Evolutionary conservation across 2,113 vertebrate genomes (phyloP).

Genomic region (Orycteropus afer): DNA sequence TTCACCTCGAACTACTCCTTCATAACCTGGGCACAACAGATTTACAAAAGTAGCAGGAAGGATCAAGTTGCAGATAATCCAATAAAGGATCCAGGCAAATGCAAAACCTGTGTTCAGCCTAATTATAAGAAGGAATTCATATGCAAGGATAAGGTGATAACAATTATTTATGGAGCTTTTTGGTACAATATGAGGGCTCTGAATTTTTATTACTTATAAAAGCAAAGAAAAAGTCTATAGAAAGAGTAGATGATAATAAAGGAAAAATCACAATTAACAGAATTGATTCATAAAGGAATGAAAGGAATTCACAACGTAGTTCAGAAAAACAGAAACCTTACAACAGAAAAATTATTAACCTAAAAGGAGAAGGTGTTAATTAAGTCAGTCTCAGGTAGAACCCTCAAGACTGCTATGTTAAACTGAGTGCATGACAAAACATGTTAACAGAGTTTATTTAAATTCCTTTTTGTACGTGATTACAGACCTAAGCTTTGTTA

Average conservation of each 20-base stretch:
- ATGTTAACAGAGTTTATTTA: too few relatives aligned
- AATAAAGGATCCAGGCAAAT: background rate
- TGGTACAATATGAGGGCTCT: background rate
- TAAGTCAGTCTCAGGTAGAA: background rate
- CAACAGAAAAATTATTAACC: background rate
- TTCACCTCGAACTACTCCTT: too few relatives aligned
- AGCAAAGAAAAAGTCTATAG: background rate
- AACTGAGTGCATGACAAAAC: rapidly evolving
- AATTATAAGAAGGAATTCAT: rapidly evolving
- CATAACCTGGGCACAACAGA: too few relatives aligned
- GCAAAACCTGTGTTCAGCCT: rapidly evolving
- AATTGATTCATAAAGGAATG: background rate
- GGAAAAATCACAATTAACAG: background rate
- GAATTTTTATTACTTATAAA: background rate
- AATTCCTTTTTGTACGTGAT: too few relatives aligned
- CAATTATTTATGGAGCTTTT: background rate
- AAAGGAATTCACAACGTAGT: background rate
- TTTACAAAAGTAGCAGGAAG: background rate
- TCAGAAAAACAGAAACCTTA: too few relatives aligned
- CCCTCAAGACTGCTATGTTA: background rate
- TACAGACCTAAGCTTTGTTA: background rate
- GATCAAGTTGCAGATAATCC: background rate
- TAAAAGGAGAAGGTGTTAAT: background rate
- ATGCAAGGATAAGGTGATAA: rapidly evolving
- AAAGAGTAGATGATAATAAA: background rate